Evolutionary conservation across 2,888 invertebrate species (phyloP).

Genomic region (Zygogramma bicolorata): DNA sequence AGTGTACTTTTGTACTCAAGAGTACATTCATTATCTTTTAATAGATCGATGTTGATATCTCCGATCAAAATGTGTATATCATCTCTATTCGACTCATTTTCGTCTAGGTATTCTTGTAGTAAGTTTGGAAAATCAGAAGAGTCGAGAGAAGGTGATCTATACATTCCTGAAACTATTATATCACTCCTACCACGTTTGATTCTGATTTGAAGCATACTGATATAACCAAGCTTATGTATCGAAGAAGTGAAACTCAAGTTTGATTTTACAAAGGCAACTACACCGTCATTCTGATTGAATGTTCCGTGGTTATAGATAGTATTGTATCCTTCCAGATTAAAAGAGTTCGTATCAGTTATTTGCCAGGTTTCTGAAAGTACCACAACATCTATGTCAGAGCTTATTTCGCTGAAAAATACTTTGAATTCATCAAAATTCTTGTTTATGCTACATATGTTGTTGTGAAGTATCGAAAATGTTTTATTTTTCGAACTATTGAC

Average conservation of each 20-base stretch:
- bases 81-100: slow-evolving; percentile 12
- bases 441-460: slow-evolving; percentile 10
- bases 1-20: slow-evolving; percentile 11
- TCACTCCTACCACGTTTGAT: not conserved
- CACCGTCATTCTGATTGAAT: slow-evolving; percentile 17
- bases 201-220: slow-evolving; percentile 9
- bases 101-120: slow-evolving; percentile 6
- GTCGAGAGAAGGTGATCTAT: slow-evolving; percentile 10
- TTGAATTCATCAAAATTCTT: slow-evolving; percentile 8
- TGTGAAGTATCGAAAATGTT: slow-evolving; percentile 3
- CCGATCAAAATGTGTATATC: slow-evolving; percentile 11
- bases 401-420: slow-evolving; percentile 13
- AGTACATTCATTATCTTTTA: slow-evolving; percentile 11
- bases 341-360: slow-evolving; percentile 12
- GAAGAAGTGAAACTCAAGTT: slow-evolving; percentile 10
- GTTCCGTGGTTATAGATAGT: slow-evolving; percentile 11
- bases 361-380: slow-evolving; percentile 14
- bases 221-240: slow-evolving; percentile 10
- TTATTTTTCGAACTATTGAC: slow-evolving; percentile 5
- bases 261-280: slow-evolving; percentile 17
- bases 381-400: slow-evolving; percentile 6
- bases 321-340: slow-evolving; percentile 10
- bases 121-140: slow-evolving; percentile 9
- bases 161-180: slow-evolving; percentile 12
- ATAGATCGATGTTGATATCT: slow-evolving; percentile 12